Base-by-base conservation (phyloP, 2,797 vertebrate species). In the Megalops cyprinoides region DNA sequence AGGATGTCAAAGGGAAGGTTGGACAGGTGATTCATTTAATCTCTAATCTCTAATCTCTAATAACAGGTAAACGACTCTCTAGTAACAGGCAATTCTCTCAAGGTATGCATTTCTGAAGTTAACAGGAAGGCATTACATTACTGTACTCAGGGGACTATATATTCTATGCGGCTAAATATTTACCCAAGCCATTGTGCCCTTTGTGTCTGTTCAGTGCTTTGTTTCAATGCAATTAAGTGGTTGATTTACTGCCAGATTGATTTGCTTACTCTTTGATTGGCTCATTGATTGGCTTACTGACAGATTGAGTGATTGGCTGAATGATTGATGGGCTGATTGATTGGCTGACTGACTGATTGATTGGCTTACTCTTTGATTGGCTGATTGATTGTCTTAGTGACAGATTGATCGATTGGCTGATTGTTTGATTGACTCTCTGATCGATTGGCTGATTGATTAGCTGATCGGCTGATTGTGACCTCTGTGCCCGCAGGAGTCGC, bases 1-100 rank as follows among this genome's bases (percentile, higher is more conserved):
- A 25, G 20, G 95, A 96, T 77, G 89, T 99, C 69, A 96, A 92
- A 84, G 89, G 15, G 37, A 97, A 96, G 85, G 87, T 97, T 84
- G 48, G 76, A 2, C 98, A 98, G 93, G 98, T 98, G 87, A 85
- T 95, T 90, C 25, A 74, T 37, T 53, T 31, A 67, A 67, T 34
- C 18, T 67, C n/a, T n/a, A n/a, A 67, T 34, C 18, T 67, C n/a
- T n/a, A n/a, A n/a, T n/a, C n/a, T n/a, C n/a, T n/a, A n/a, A n/a
- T n/a, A n/a, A n/a, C n/a, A n/a, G n/a, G n/a, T n/a, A n/a, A n/a
- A n/a, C n/a, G n/a, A n/a, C n/a, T n/a, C n/a, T n/a, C n/a, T n/a
- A n/a, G n/a, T n/a, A n/a, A n/a, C n/a, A n/a, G n/a, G n/a, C n/a
- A n/a, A n/a, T n/a, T 53, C 4, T n/a, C 39, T 10, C 37, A 15